Evolutionary conservation across 2,113 vertebrate species (phyloP), one percentile per base, ranked within the genome.

Genomic region (Vicugna pacos): DNA sequence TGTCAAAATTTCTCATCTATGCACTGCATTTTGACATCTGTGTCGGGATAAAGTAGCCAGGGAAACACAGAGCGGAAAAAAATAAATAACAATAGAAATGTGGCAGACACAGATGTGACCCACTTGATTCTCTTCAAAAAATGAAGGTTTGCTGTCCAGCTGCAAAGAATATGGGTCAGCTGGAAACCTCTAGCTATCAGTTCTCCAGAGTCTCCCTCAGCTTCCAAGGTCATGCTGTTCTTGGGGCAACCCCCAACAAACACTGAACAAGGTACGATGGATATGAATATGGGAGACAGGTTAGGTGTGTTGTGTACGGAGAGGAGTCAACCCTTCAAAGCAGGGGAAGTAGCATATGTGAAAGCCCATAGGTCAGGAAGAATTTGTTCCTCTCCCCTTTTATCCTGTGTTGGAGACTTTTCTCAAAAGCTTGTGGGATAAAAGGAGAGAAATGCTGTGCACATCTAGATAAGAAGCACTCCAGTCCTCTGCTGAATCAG

Each of bases 51-150:
- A 96, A 17, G 62, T 62, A 65, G 19, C 3, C 3, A 79, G 28
- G 3, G 20, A 89, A 91, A 84, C 30, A 92, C 20, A 95, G 65
- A 30, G 80, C 24, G 28, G 62, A 26, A 52, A 26, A 28, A 70
- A 58, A 52, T 42, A 42, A 42, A 79, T 48, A 46, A 17, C 60
- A 10, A 5, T 77, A 88, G 16, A 10, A 65, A 69, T 28, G 10
- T 76, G 38, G 9, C 13, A 76, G 42, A 28, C 11, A 56, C 28
- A 69, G 13, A 56, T 50, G 75, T 14, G 12, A 58, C 9, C 11
- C 14, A 72, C 4, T 17, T 17, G 2, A 28, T 88, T 72, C 2
- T 1, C 13, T 38, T 48, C 4, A 14, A 14, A 73, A 81, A 73
- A 38, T 38, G 54, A 28, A 46, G 8, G 32, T 1, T 19, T 50